Base-by-base conservation (phyloP, 2,888 invertebrate genomes). In the Andrena hattorfiana region DNA sequence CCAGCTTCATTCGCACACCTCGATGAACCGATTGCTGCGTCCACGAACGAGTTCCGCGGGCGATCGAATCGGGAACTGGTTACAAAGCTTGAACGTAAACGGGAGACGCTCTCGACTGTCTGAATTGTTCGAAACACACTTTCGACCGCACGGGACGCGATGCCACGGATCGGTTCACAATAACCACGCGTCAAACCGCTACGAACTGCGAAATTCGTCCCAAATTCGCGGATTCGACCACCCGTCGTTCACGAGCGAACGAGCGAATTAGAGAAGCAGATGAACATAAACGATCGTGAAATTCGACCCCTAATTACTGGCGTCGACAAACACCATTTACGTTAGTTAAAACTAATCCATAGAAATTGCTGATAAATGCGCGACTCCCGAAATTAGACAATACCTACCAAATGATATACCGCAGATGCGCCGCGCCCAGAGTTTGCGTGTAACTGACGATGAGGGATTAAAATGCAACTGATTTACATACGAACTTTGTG, bases 1-100 rank as follows among this genome's bases (percentile, higher is more conserved):
- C 48, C 49, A 26, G 49, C 23, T 69, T 81, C 79, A 74, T 78
- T 83, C 77, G 79, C 72, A 71, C 83, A 60, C 26, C 64, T 68
- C 77, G 77, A 49, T 62, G 74, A 62, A 68, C 76, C 79, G 75
- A 79, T 83, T 70, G 69, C 76, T 16, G 28, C 32, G 26, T 56
- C 49, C 20, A 54, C 51, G 16, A 54, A 59, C 54, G 74, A 75
- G 71, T 59, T 49, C 51, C 70, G 66, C 16, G 49, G 70, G 2
- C 63, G 73, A 70, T 68, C 66, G 63, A 60, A 77, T 49, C 68
- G 42, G 71, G 66, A 76, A 68, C 77, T 68, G 60, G 62, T 62
- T 62, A n/a, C 51, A 71, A 67, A 68, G 54, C 64, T 73, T 56
- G 8, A 59, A 73, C 56, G 72, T 68, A 79, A 82, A 81, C 76